phyloP scores from a whole-genome alignment of 2,797 vertebrate genomes.

The Phataginus tetradactyla region DNA sequence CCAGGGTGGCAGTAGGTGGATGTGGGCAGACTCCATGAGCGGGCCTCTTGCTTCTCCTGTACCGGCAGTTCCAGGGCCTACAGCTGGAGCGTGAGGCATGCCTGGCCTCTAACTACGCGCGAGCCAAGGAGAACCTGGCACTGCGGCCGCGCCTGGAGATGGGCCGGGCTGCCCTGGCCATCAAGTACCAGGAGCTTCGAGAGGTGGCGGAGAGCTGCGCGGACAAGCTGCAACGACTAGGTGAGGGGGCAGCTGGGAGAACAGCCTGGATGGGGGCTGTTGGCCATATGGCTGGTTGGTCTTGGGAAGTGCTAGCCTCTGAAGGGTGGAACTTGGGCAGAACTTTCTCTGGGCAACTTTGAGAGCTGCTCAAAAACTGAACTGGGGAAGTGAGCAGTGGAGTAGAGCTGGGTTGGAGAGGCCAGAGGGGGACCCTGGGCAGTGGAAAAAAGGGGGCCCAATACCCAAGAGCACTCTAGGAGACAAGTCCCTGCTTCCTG shows the following conservation, averaged over 20 bases:
- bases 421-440: not conserved
- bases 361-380: not conserved
- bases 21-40: not conserved
- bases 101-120: slow-evolving; percentile 85
- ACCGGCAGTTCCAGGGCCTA: slow-evolving; percentile 85
- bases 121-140: slow-evolving; percentile 87
- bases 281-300: not conserved
- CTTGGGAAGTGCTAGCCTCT: not conserved
- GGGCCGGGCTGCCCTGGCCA: slow-evolving; percentile 86
- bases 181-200: slow-evolving; percentile 88
- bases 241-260: slow-evolving; percentile 78
- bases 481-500: not conserved
- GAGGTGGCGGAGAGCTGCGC: slow-evolving; percentile 84
- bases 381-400: not conserved
- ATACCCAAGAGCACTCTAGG: not conserved
- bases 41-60: slow-evolving; percentile 33
- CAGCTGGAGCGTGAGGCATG: slow-evolving; percentile 87
- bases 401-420: not conserved
- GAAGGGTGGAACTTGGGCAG: not conserved
- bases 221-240: slow-evolving; percentile 86
- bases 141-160: slow-evolving; percentile 86
- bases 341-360: not conserved
- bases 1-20: not conserved
- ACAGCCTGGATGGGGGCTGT: not conserved
- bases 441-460: not conserved